Conservation (phyloP, 1,140 invertebrate species). For the Drosophila baimaii region DNA sequence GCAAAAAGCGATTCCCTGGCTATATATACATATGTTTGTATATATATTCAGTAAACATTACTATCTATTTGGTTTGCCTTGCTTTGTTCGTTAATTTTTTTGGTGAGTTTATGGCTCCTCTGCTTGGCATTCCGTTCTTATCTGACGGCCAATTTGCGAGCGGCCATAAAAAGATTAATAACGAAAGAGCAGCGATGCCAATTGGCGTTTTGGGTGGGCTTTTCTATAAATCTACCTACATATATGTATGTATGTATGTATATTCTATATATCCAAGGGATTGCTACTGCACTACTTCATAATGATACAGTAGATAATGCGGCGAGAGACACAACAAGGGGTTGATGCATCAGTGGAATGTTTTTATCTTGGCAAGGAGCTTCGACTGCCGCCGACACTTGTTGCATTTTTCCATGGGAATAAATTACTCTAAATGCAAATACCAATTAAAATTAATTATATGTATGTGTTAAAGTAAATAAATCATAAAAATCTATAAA, state of each 20-base stretch:
- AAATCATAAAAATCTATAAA: background rate
- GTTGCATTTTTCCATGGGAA: background rate
- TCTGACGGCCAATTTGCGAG: slow-evolving; percentile 52
- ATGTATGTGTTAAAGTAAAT: background rate
- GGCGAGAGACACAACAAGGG: no score
- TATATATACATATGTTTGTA: background rate
- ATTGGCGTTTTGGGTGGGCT: slow-evolving; percentile 58
- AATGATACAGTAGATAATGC: slow-evolving; percentile 1
- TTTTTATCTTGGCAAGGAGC: background rate
- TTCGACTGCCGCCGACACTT: background rate
- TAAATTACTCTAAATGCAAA: background rate
- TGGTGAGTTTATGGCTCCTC: slow-evolving; percentile 58
- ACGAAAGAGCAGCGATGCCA: slow-evolving; percentile 54
- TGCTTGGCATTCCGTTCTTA: slow-evolving; percentile 32
- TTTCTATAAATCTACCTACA: background rate
- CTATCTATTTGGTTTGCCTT: slow-evolving; percentile 59
- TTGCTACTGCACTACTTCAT: slow-evolving; percentile 4
- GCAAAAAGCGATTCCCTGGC: slow-evolving; percentile 7
- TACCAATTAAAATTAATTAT: background rate
- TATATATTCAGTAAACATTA: slow-evolving; percentile 38
- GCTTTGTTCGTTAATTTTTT: slow-evolving; percentile 65
- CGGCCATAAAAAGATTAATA: slow-evolving; percentile 67
- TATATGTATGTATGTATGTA: no score
- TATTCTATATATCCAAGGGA: slow-evolving; percentile 1
- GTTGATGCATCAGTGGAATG: slow-evolving; percentile 2